Base-by-base conservation (phyloP, 2,797 vertebrate genomes). In the Rhincodon typus region DNA sequence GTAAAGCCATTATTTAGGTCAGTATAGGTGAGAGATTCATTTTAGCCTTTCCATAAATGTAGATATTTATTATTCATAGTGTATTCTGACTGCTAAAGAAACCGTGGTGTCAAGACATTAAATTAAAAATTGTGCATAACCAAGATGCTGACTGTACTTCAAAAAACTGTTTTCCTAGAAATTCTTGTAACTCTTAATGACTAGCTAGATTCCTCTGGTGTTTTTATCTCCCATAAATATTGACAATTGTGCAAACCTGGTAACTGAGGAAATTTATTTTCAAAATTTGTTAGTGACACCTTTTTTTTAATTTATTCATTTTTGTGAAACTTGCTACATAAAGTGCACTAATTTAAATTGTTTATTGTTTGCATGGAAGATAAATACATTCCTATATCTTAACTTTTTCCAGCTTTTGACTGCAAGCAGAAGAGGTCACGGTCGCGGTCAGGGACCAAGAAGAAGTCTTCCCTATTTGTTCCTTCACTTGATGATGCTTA, bases 401-500 rank as follows among this genome's bases (percentile, higher is more conserved):
- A 50, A 50, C 46, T 90, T 96, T 97, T 97, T 96, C 96, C 97
- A 99, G 98, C 98, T 96, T 98, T 98, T 97, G 98, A 98, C 97
- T 99, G 98, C 98, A 99, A 98, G 96, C 98, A 98, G 97, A 99
- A 98, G 98, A 98, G 98, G 97, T 98, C 98, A 96, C 98, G 98
- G 97, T 98, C 98, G 96, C 98, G 98, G 97, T 98, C 98, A 94
- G 98, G 98, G 96, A 98, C 98, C 96, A 99, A 99, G 97, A 98
- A 98, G 97, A 99, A 98, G 97, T 97, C 98, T 97, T 97, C 98
- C 96, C 97, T 98, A 13, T 98, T 98, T 97, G 97, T 98, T 97
- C 98, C 98, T 96, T 97, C 98, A 96, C 98, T 98, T 97, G 99
- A 99, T 97, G 99, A 99, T 97, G 98, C 98, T 97, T 99, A 99